These are phyloP conservation scores for Drosophila ohnishii DNA, from an alignment of 1,140 invertebrate genomes.

Conservation along the genomic window DNA sequence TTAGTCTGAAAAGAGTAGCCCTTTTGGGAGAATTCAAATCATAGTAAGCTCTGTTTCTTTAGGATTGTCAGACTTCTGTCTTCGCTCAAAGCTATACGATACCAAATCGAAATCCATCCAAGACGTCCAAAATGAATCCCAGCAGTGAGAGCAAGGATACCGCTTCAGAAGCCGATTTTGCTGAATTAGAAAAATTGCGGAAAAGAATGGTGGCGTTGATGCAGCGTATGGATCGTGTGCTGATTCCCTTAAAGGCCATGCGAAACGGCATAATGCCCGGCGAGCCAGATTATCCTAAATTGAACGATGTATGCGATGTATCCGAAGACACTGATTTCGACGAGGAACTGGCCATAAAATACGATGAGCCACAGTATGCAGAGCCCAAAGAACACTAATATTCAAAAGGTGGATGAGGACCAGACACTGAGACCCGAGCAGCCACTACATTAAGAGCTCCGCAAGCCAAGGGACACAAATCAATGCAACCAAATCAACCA, in stretches of 20 bases:
- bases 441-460: not conserved
- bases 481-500: not conserved
- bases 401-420: not conserved
- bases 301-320: not conserved
- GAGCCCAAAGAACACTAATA: not conserved
- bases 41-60: not conserved
- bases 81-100: not conserved
- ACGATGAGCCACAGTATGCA: not conserved
- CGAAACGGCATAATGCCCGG: not conserved
- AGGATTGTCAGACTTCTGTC: not conserved
- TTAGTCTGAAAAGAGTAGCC: not conserved
- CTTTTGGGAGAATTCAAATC: not conserved
- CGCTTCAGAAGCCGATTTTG: not conserved
- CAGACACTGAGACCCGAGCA: too few species aligned
- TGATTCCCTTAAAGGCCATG: not conserved
- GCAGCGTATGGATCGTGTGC: slow-evolving; percentile 4
- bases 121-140: not conserved
- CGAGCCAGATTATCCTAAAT: not conserved
- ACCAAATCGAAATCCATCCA: not conserved
- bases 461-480: not conserved
- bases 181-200: not conserved
- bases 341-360: not conserved
- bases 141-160: not conserved
- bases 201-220: not conserved
- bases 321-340: not conserved